phyloP scores from a whole-genome alignment of 2,113 vertebrate genomes.

The Isichthys henryi region DNA sequence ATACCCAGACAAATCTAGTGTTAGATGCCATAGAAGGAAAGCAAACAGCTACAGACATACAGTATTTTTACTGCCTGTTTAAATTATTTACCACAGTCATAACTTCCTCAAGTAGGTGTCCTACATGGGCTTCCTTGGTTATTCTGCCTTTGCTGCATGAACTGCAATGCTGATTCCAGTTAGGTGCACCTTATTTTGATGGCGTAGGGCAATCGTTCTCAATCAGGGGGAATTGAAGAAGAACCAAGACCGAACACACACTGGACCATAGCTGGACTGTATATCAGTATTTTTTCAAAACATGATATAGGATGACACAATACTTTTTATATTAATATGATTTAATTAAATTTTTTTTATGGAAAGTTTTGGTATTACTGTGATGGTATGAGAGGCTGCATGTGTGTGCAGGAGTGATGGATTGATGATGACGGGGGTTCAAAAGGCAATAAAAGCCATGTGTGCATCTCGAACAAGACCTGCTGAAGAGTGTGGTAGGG shows the following conservation, averaged over 20 bases:
- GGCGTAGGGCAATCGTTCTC: neutral
- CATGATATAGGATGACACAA: neutral
- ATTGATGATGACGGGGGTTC: neutral
- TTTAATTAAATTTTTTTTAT: neutral
- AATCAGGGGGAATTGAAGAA: neutral
- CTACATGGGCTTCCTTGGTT: neutral
- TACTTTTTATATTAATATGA: neutral
- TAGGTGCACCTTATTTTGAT: neutral
- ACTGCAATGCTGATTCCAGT: neutral
- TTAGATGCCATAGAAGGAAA: neutral
- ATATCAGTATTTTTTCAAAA: neutral
- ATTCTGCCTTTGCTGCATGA: neutral
- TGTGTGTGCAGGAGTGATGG: neutral
- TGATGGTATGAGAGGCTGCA: neutral
- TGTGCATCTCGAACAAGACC: neutral
- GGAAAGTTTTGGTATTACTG: neutral
- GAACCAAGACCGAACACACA: no score
- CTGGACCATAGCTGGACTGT: neutral
- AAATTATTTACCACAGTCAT: neutral
- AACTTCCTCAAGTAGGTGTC: neutral
- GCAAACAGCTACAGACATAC: neutral
- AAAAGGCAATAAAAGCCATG: neutral
- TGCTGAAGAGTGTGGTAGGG: neutral
- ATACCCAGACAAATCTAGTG: neutral
- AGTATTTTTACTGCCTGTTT: neutral